phyloP scores from a whole-genome alignment of 2,888 invertebrate species.

The Spodoptera littoralis region DNA sequence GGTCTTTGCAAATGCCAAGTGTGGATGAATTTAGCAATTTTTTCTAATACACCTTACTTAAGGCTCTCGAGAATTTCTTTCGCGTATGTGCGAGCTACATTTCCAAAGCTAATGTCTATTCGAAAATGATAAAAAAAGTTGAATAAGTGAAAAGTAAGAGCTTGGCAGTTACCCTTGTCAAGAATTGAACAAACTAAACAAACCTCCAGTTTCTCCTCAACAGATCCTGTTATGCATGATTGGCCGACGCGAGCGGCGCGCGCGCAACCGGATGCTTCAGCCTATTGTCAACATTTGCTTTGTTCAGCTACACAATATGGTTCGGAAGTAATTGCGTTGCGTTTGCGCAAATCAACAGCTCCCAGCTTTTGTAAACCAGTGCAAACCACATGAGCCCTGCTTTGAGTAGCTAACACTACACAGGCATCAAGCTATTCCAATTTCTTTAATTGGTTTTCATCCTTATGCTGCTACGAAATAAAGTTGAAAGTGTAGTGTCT shows the following conservation, averaged over 20 bases:
- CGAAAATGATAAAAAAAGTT: not conserved
- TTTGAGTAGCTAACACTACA: not conserved
- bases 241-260: conserved; percentile 19
- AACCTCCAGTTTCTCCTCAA: conserved; percentile 2
- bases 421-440: too few relatives aligned
- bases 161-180: too few relatives aligned
- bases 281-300: conserved; percentile 37
- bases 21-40: too few relatives aligned
- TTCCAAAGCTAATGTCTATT: too few relatives aligned
- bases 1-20: too few relatives aligned
- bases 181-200: not conserved
- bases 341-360: conserved; percentile 22
- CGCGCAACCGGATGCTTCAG: conserved; percentile 47
- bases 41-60: too few relatives aligned
- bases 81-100: too few relatives aligned
- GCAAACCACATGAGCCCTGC: not conserved
- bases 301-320: conserved; percentile 39
- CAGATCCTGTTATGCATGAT: conserved; percentile 31
- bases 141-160: too few relatives aligned
- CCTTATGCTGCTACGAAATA: too few relatives aligned
- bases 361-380: conserved; percentile 14
- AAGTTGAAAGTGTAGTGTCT: too few relatives aligned
- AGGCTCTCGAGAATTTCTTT: too few relatives aligned
- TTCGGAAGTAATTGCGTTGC: conserved; percentile 37
- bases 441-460: too few relatives aligned